Evolutionary conservation across 2,888 invertebrate species (phyloP), one percentile per base, ranked within the genome.

Genomic region (Phasia obesa): DNA sequence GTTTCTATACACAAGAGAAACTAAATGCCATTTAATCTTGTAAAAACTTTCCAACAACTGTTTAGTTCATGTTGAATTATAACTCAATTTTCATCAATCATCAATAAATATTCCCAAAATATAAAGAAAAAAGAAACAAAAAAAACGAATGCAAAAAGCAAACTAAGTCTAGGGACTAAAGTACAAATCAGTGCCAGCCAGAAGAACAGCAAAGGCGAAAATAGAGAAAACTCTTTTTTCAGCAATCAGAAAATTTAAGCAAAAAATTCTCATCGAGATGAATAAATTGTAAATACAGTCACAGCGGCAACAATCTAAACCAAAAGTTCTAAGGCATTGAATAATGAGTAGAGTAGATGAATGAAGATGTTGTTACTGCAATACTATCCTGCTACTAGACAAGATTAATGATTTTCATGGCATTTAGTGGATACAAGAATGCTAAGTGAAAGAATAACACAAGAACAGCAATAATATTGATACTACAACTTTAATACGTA

Each of bases 41-140:
- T 60, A 60, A 79, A 71, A 79, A 74, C n/a, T 74, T 74, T 67
- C 25, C 35, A 74, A 47, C 65, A 79, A 79, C 60, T 79, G 79
- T 73, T 74, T 55, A 65, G 71, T 59, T 79, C 51, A 44, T 73
- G 73, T 44, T 67, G 79, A 79, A 79, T 79, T 79, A 78, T 75
- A 74, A 83, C 78, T 79, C 70, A 83, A 75, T 83, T 82, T 77
- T 65, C 75, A 75, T 79, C 83, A 79, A 83, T 83, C 83, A 83
- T 83, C 83, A 79, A 83, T 78, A 82, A 53, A 74, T 82, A 83
- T 79, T 83, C 75, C 78, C 82, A 35, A 79, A 79, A 73, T 79
- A 60, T 73, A 7, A 25, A 67, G 49, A 42, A 57, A n/a, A n/a
- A n/a, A n/a, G n/a, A n/a, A n/a, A n/a, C n/a, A n/a, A 25, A 13